phyloP scores from a whole-genome alignment of 2,888 invertebrate genomes.

The Perizoma affinitatum region DNA sequence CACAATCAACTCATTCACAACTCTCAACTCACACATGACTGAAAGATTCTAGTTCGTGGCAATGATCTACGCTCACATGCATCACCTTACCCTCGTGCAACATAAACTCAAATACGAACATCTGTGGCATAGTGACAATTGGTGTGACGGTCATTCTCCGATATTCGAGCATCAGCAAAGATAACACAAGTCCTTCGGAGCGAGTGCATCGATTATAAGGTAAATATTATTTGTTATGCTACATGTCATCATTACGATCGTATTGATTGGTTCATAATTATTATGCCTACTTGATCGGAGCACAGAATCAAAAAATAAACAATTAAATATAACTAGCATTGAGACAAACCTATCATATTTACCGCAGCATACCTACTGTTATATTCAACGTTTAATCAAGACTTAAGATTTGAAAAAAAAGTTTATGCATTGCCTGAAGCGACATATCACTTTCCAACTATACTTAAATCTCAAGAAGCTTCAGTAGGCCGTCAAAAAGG shows the following conservation, averaged over 20 bases:
- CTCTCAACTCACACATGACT: conserved; percentile 70
- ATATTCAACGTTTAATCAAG: too few relatives aligned
- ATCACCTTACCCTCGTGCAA: conserved; percentile 64
- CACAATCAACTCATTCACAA: conserved; percentile 66
- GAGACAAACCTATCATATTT: not conserved
- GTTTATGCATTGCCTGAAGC: too few relatives aligned
- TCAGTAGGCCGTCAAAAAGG: too few relatives aligned
- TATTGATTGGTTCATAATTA: conserved; percentile 27
- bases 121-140: conserved; percentile 82
- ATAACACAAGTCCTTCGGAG: conserved; percentile 63
- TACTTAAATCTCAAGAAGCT: too few relatives aligned
- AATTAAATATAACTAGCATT: conserved; percentile 11
- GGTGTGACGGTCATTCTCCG: conserved; percentile 78
- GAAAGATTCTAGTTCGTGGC: conserved; percentile 74
- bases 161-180: conserved; percentile 76
- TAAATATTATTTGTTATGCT: conserved; percentile 70
- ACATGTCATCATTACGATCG: conserved; percentile 24
- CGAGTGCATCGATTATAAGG: conserved; percentile 69
- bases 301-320: conserved; percentile 17
- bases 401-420: too few relatives aligned
- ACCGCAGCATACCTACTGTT: too few relatives aligned
- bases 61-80: conserved; percentile 80
- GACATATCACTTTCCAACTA: too few relatives aligned
- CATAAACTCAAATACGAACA: conserved; percentile 71
- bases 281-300: conserved; percentile 9